Evolutionary conservation across 2,888 invertebrate species (phyloP).

Genomic region (Isoperla grammatica): DNA sequence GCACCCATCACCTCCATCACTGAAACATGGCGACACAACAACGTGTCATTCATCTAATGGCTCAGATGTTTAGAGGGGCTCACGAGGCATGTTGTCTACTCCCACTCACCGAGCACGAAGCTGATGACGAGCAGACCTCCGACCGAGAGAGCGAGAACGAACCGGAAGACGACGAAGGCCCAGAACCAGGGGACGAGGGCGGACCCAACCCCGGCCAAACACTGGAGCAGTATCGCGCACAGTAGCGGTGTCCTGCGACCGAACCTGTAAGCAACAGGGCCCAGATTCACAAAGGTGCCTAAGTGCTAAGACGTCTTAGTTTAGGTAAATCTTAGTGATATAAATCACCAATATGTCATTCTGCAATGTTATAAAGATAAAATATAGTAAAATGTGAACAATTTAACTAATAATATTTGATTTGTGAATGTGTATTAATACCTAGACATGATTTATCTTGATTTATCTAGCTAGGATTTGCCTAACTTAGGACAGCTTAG

Average conservation of each 20-base stretch:
- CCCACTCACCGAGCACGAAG: slow-evolving; percentile 57
- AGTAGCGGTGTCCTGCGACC: slow-evolving; percentile 57
- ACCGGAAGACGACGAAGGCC: slow-evolving; percentile 51
- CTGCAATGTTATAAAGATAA: no score
- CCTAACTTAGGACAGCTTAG: no score
- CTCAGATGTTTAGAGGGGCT: no score
- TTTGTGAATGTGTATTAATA: no score
- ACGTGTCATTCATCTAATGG: background rate
- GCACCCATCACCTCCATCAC: slow-evolving; percentile 48
- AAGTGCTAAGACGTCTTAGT: no score
- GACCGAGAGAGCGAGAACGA: slow-evolving; percentile 53
- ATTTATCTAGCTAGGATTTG: no score
- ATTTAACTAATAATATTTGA: no score
- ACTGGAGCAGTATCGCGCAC: slow-evolving; percentile 51
- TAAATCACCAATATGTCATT: no score
- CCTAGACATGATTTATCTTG: no score
- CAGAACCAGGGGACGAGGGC: slow-evolving; percentile 51
- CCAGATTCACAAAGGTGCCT: no score
- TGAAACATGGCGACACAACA: slow-evolving; percentile 6
- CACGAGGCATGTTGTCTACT: slow-evolving; percentile 41
- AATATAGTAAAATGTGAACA: no score
- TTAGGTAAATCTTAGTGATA: no score
- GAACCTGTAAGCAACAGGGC: slow-evolving; percentile 40
- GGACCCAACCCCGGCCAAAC: slow-evolving; percentile 48
- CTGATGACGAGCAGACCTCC: slow-evolving; percentile 60